These are phyloP conservation scores for Pristis pectinata DNA, from an alignment of 2,797 vertebrate genomes.

Conservation along the genomic window DNA sequence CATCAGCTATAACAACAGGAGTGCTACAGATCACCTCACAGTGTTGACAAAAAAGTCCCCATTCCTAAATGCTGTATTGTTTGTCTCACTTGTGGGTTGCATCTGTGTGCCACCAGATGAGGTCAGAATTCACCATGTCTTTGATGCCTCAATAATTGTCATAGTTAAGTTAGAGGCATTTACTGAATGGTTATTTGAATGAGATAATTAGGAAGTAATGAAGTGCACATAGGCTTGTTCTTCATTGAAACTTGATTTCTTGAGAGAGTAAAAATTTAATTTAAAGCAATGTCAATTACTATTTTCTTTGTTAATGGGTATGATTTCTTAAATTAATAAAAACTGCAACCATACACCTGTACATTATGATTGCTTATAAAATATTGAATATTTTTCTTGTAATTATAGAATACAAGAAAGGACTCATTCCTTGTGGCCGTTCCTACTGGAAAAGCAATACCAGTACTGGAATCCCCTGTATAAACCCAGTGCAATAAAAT, in stretches of 20 bases:
- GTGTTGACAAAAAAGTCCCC: neutral
- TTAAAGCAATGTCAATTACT: neutral
- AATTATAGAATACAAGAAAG: slow-evolving; percentile 61
- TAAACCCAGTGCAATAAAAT: slow-evolving; percentile 55
- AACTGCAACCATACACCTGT: neutral
- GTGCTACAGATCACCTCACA: neutral
- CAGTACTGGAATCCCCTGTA: slow-evolving; percentile 67
- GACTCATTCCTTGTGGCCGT: slow-evolving; percentile 71
- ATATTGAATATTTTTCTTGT: slow-evolving; percentile 43
- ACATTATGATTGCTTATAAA: slow-evolving; percentile 38
- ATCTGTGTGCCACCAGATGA: neutral
- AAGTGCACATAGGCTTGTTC: neutral
- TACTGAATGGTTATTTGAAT: neutral
- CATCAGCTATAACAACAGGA: neutral
- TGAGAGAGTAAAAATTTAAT: neutral
- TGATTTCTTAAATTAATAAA: neutral
- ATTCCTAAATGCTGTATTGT: neutral
- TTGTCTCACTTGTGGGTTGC: neutral
- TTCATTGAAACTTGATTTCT: no score
- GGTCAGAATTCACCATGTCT: neutral
- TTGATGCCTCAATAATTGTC: neutral
- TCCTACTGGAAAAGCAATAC: slow-evolving; percentile 61
- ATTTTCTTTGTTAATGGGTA: neutral
- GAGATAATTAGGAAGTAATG: neutral
- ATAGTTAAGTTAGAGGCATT: neutral